Percentiles rank a stretch among this genome's conserved stretches.
Evolutionary conservation across 2,888 invertebrate species (phyloP).

Genomic region (Eutolmus rufibarbis): DNA sequence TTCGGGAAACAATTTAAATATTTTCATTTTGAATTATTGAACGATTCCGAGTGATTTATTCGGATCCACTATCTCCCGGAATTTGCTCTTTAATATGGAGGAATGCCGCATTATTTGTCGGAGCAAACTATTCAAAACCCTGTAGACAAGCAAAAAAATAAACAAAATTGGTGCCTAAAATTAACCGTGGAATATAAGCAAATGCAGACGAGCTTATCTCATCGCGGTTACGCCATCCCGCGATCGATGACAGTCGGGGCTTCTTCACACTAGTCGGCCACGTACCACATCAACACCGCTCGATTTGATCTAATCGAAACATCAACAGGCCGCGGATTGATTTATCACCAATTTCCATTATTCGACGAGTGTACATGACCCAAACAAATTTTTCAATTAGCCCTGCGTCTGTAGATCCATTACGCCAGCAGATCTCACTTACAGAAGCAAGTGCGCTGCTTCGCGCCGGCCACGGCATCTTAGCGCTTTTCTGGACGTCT

Average conservation of each 20-base stretch:
- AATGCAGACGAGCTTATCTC: not conserved
- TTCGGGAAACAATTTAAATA: not conserved
- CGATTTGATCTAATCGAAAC: conserved; percentile 43
- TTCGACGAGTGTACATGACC: conserved; percentile 42
- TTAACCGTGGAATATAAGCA: conserved; percentile 3
- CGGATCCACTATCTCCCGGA: not conserved
- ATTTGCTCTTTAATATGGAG: not conserved
- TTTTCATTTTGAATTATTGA: not conserved
- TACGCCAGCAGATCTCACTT: conserved; percentile 18
- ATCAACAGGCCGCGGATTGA: conserved; percentile 45
- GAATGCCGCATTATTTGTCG: not conserved
- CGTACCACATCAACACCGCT: not conserved
- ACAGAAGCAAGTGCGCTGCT: not conserved
- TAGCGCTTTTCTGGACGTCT: not conserved
- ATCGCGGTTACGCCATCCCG: not conserved
- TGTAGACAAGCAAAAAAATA: not conserved
- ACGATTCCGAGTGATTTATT: not conserved
- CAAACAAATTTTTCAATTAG: conserved; percentile 46
- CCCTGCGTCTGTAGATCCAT: conserved; percentile 38
- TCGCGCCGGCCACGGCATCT: not conserved
- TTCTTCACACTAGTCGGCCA: conserved; percentile 1
- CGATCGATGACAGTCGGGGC: not conserved
- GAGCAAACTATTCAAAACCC: not conserved
- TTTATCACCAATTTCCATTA: conserved; percentile 47
- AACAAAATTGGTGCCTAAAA: not conserved